Base-by-base conservation (phyloP, 2,797 vertebrate genomes). In the Tenualosa ilisha region DNA sequence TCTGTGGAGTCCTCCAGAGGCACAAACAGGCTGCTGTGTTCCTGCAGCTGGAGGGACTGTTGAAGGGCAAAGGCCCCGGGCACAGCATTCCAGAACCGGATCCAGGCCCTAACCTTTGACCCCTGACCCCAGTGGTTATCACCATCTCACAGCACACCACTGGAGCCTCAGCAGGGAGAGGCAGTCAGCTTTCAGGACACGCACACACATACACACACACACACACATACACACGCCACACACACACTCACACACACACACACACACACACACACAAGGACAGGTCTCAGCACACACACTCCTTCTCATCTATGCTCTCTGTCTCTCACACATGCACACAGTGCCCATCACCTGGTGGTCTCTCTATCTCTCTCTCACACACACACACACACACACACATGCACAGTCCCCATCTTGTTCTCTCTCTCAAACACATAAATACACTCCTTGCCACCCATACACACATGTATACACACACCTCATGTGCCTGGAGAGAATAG, bases 41-140 rank as follows among this genome's bases (percentile, higher is more conserved):
- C 0, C 85, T 61, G 11, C 91, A 91, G 4, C 87, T 93, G 12
- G 93, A 96, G 85, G 91, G 91, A 81, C 85, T 94, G 75, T 89
- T 96, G 82, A 93, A 84, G 87, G 92, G 92, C 37, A 90, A 89
- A 49, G 87, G 91, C 56, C 53, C 87, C 40, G 81, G 40, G 86
- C 91, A 87, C 61, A n/a, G 22, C 1, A n/a, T 20, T n/a, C 46
- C 46, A 46, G 46, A 46, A 46, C 61, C 22, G 6, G 61, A 63
- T 24, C 4, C 22, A n/a, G 61, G 3, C 61, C 3, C 61, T 9
- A n/a, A 63, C 61, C 61, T 20, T 63, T 46, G 51, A 12, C 50
- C 7, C 50, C 50, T 51, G 50, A 51, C 2, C 50, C 50, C 50
- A 2, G 50, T 9, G 9, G 50, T 51, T 51, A 51, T 50, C 49